Evolutionary conservation across 2,797 vertebrate species (phyloP).

Genomic region (Hippoglossus hippoglossus): DNA sequence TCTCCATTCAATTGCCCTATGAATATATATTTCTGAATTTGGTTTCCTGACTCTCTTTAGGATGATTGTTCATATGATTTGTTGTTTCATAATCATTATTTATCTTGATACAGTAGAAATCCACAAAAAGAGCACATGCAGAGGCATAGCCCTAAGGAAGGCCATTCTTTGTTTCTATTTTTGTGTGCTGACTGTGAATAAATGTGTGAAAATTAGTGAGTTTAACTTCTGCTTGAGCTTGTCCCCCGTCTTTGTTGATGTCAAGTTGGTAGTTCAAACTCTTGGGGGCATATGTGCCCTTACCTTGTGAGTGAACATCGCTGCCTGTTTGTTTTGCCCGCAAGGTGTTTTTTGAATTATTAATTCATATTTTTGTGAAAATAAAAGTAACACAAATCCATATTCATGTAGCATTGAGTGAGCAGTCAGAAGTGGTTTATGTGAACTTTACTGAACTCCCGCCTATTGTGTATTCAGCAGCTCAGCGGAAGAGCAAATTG

Average conservation of each 20-base stretch:
- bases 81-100: constrained; percentile 6
- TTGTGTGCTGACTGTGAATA: constrained; percentile 26
- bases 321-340: constrained; percentile 64
- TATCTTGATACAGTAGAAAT: constrained; percentile 6
- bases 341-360: constrained; percentile 59
- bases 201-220: constrained; percentile 27
- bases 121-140: constrained; percentile 1
- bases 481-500: constrained; percentile 61
- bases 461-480: constrained; percentile 69
- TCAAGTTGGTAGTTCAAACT: constrained; percentile 40
- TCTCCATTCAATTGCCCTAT: no score
- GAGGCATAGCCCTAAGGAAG: constrained; percentile 15
- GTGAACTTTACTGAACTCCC: constrained; percentile 72
- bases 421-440: constrained; percentile 62
- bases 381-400: constrained; percentile 55
- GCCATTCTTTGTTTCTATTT: constrained; percentile 14
- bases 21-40: background rate
- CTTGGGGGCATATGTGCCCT: constrained; percentile 25
- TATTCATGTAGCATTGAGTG: constrained; percentile 62
- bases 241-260: constrained; percentile 40
- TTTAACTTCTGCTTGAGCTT: constrained; percentile 27
- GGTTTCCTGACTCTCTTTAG: constrained; percentile 1
- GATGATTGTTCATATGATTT: constrained; percentile 8
- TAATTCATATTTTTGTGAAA: constrained; percentile 31
- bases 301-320: constrained; percentile 29